Conservation (phyloP, 2,113 vertebrate species). For the Myotis yumanensis region DNA sequence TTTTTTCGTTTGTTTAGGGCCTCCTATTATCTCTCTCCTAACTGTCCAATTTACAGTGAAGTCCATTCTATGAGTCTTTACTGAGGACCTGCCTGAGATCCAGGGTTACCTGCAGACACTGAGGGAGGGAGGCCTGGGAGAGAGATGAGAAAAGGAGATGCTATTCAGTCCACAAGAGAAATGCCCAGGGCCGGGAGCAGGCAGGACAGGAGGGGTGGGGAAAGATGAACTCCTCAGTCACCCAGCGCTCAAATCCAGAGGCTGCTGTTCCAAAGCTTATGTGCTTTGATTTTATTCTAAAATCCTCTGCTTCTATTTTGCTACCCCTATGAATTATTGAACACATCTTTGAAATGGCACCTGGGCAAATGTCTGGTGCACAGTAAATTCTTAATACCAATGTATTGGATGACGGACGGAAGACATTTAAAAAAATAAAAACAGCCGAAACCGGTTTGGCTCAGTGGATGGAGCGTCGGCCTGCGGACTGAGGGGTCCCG, state of each 20-base stretch:
- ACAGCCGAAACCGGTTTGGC: too few relatives aligned
- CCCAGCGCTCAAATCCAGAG: background rate
- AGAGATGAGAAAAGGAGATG: background rate
- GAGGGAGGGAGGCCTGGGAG: background rate
- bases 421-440: background rate
- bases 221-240: background rate
- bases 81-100: background rate
- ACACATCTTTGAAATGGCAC: background rate
- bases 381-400: background rate
- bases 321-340: background rate
- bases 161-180: background rate
- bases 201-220: too few relatives aligned
- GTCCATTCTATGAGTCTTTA: background rate
- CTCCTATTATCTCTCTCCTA: rapidly evolving
- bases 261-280: background rate
- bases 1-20: background rate
- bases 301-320: background rate
- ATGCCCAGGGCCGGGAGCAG: too few relatives aligned
- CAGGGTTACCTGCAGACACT: too few relatives aligned
- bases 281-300: background rate
- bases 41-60: background rate
- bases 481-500: too few relatives aligned
- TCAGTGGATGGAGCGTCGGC: too few relatives aligned
- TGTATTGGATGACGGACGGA: background rate
- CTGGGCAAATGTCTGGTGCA: background rate